Percentiles rank a stretch among this genome's conserved stretches.
phyloP scores from a whole-genome alignment of 2,888 invertebrate genomes.

The Tenthredo livida region DNA sequence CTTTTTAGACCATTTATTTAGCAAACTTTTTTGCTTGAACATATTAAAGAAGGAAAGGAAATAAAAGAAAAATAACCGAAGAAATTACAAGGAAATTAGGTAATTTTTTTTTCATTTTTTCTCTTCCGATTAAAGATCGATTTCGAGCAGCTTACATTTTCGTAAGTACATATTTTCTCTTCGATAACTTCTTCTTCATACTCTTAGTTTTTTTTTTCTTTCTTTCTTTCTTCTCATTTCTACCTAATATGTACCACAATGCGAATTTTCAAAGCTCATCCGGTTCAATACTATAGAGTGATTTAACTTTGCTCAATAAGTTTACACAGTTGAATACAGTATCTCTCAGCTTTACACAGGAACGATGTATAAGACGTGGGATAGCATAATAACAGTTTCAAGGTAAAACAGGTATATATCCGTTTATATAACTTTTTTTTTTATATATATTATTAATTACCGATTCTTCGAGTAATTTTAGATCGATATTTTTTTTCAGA shows the following conservation, averaged over 20 bases:
- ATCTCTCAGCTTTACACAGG: background rate
- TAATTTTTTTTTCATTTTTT: background rate
- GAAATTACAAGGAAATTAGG: background rate
- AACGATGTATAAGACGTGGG: background rate
- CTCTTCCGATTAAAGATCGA: background rate
- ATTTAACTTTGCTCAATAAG: conserved; percentile 36
- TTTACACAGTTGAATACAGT: conserved; percentile 12
- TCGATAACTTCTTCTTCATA: background rate
- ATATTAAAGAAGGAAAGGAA: background rate
- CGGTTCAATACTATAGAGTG: background rate
- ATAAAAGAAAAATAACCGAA: background rate
- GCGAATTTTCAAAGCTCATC: conserved; percentile 2
- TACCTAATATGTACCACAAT: background rate
- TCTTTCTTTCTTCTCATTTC: background rate
- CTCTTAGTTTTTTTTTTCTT: background rate
- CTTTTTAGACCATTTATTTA: conserved; percentile 65
- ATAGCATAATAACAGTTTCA: background rate
- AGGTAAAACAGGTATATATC: background rate
- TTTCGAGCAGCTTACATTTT: background rate
- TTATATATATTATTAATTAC: background rate
- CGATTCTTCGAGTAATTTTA: too few species aligned
- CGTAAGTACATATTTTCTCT: background rate
- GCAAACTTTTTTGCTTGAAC: background rate
- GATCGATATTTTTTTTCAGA: too few species aligned
- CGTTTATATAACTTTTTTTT: background rate